Conservation (phyloP, 2,113 vertebrate species). For the Hemiscyllium ocellatum region DNA sequence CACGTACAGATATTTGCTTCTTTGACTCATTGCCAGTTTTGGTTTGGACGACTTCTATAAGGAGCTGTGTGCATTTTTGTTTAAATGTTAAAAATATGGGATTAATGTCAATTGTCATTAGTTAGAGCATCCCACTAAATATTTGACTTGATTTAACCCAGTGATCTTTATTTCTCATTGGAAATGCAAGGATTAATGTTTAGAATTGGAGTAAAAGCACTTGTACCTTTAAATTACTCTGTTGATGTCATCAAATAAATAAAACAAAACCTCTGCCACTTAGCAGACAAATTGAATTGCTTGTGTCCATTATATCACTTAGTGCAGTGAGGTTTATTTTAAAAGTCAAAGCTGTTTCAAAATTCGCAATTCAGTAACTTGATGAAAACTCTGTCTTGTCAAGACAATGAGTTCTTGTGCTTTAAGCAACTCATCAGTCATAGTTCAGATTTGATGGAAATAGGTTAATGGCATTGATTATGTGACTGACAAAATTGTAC, state of each 20-base stretch:
- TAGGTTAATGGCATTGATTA: neutral
- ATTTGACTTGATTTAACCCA: neutral
- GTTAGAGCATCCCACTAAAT: neutral
- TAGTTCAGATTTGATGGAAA: neutral
- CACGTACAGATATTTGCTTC: neutral
- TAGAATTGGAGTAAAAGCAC: neutral
- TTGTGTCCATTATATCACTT: neutral
- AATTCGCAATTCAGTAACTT: neutral
- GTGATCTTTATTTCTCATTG: neutral
- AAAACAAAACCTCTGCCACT: neutral
- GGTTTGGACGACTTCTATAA: neutral
- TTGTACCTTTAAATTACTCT: neutral
- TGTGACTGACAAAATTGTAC: neutral
- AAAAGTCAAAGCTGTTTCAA: neutral
- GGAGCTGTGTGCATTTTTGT: neutral
- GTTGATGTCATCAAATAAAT: neutral
- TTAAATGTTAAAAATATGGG: neutral
- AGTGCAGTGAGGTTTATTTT: neutral
- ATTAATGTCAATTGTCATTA: neutral
- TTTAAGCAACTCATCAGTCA: neutral
- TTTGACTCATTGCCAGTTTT: neutral
- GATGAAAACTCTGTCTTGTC: neutral
- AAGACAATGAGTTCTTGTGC: neutral
- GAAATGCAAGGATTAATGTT: neutral
- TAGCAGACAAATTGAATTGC: neutral